Evolutionary conservation across 1,140 invertebrate species (phyloP), one percentile per base, ranked within the genome.

Genomic region (Drosophila navojoa): DNA sequence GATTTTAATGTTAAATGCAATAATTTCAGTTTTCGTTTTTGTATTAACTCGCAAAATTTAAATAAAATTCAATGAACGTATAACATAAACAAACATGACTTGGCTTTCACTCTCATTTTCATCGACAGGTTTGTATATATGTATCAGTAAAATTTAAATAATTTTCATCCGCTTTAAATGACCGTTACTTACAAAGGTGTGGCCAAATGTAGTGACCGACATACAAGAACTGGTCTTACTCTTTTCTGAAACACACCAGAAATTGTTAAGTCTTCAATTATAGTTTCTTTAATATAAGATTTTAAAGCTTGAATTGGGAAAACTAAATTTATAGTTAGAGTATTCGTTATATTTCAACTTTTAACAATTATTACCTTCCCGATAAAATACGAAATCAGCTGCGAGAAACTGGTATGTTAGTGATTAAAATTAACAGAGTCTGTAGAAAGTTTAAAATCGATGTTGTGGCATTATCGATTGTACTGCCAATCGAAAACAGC

Each of bases 41-140:
- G 71, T 86, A 87, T 87, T 87, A 87, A 76, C 78, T 87, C 76
- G 78, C 82, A 86, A 86, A 87, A 86, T 81, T 86, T 86, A 79
- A 86, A 86, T 86, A 86, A 86, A 86, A 86, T 82, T 86, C 72
- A 86, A 87, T 86, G 82, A 86, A 87, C 82, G 82, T 86, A 76
- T 80, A 75, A 54, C 69, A 77, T 60, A 64, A 58, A 19, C 13
- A 38, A 11, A 10, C 5, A 58, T 40, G 57, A 22, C 19, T 5
- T 19, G 42, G 58, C 13, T 42, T 45, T 42, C 6, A 45, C 19
- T 25, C 4, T 19, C 3, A 9, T 10, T 25, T 45, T n/a, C 19
- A 22, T 22, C 19, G 3, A n/a, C 13, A 7, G 35, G 5, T n/a
- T n/a, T n/a, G n/a, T 15, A 42, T 15, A 15, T 32, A 2, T 11